Percentiles rank a stretch among this genome's conserved stretches.
Evolutionary conservation across 2,888 invertebrate genomes (phyloP).

Genomic region (Lasioglossum figueresi): DNA sequence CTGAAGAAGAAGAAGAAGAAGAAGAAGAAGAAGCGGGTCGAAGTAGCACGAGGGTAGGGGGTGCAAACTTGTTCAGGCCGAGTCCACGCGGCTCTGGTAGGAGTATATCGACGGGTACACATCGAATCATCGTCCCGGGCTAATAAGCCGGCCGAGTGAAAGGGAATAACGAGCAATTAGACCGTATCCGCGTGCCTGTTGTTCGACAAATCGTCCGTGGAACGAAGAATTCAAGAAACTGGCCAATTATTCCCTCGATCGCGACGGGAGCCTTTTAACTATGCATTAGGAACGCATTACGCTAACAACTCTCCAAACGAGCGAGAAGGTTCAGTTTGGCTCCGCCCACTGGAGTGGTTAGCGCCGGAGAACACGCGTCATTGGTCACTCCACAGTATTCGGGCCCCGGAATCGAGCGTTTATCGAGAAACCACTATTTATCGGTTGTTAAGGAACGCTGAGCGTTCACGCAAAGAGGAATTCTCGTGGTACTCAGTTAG

Average conservation of each 20-base stretch:
- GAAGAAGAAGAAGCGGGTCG: slow-evolving; percentile 5
- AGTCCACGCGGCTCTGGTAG: not conserved
- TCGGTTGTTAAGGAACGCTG: not conserved
- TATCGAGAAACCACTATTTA: not conserved
- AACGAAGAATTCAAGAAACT: not conserved
- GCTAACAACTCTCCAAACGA: not conserved
- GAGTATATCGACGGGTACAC: slow-evolving; percentile 20
- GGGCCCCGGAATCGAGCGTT: not conserved
- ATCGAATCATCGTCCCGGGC: not conserved
- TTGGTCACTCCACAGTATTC: not conserved
- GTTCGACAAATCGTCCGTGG: not conserved
- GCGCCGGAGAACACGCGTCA: not conserved
- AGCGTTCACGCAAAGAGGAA: not conserved
- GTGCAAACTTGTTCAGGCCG: not conserved
- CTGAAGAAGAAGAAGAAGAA: slow-evolving; percentile 12
- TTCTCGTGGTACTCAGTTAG: not conserved
- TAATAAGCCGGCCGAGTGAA: slow-evolving; percentile 3
- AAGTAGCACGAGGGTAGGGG: not conserved
- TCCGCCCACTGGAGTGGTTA: not conserved
- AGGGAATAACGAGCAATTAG: slow-evolving; percentile 45
- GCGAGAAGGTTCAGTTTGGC: not conserved
- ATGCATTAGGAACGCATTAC: not conserved
- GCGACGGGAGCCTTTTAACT: not conserved
- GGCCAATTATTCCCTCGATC: not conserved
- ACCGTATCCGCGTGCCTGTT: not conserved